These are phyloP conservation scores for Beris morrisii DNA, from an alignment of 2,888 invertebrate species.

Conservation along the genomic window DNA sequence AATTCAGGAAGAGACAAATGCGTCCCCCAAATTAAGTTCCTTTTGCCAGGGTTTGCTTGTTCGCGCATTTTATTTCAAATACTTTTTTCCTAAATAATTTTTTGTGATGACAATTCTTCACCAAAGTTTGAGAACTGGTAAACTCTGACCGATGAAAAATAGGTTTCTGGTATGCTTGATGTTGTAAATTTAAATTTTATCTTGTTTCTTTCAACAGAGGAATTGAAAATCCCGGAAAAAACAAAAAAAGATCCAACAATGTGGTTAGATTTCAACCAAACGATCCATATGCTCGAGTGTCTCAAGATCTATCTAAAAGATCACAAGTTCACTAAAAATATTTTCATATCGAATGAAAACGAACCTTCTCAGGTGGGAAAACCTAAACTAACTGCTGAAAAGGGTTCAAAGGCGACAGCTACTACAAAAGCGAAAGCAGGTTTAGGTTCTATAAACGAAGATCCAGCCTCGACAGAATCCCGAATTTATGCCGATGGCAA, in stretches of 20 bases:
- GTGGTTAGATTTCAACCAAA: slow-evolving; percentile 19
- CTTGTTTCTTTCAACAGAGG: too few species aligned
- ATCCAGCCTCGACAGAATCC: neutral
- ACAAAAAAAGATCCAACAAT: neutral
- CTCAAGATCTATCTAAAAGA: slow-evolving; percentile 2
- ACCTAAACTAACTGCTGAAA: too few species aligned
- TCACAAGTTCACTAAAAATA: slow-evolving; percentile 3
- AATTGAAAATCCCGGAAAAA: too few species aligned
- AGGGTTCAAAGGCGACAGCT: neutral
- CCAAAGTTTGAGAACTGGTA: too few species aligned
- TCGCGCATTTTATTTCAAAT: too few species aligned
- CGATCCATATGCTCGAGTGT: neutral
- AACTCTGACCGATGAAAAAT: too few species aligned
- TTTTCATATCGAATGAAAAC: slow-evolving; percentile 23
- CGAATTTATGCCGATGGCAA: slow-evolving; percentile 8
- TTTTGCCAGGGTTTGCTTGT: too few species aligned
- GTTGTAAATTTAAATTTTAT: neutral
- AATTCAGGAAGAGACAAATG: too few species aligned
- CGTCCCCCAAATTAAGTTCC: too few species aligned
- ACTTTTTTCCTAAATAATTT: too few species aligned
- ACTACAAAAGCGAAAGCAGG: neutral
- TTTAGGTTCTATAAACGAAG: neutral
- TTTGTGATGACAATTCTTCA: too few species aligned
- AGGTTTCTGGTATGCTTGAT: too few species aligned
- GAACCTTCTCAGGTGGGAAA: neutral